Percentiles rank a stretch among this genome's conserved stretches.
These are phyloP conservation scores for Chlorops oryzae DNA, from an alignment of 1,140 invertebrate genomes.

Conservation along the genomic window DNA sequence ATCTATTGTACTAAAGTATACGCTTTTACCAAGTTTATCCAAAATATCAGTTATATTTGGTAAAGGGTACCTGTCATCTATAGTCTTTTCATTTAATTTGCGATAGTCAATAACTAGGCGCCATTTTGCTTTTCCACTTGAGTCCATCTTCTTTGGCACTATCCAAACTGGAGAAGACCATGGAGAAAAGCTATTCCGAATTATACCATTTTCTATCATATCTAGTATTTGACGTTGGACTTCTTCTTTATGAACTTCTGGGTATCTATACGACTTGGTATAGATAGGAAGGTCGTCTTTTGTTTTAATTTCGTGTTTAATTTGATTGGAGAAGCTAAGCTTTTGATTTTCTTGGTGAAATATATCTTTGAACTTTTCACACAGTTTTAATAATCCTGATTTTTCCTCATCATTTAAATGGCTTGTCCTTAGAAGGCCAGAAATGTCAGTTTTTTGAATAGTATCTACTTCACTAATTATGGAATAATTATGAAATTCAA, in stretches of 20 bases:
- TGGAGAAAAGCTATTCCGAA: neutral
- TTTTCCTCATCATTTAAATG: no score
- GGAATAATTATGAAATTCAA: no score
- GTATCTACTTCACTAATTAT: no score
- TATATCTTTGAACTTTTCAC: slow-evolving; percentile 8
- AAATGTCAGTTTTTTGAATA: no score
- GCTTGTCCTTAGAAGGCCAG: no score
- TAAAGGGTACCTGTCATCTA: no score
- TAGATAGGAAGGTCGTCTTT: slow-evolving; percentile 9
- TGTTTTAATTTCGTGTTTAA: slow-evolving; percentile 11
- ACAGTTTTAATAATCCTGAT: neutral
- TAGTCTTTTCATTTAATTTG: no score
- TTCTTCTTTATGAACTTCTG: slow-evolving; percentile 5
- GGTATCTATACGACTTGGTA: slow-evolving; percentile 10
- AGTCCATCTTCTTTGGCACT: no score
- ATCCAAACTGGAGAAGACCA: no score
- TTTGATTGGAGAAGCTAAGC: slow-evolving; percentile 10
- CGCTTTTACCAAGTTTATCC: no score
- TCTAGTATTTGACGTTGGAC: slow-evolving; percentile 5
- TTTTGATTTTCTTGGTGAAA: slow-evolving; percentile 7
- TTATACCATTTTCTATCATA: slow-evolving; percentile 7
- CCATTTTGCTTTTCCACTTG: neutral
- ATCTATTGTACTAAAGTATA: no score
- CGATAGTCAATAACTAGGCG: slow-evolving; percentile 28
- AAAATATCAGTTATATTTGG: no score